These are phyloP conservation scores for Dendroctonus ponderosae DNA, from an alignment of 1,140 invertebrate species.

Conservation along the genomic window DNA sequence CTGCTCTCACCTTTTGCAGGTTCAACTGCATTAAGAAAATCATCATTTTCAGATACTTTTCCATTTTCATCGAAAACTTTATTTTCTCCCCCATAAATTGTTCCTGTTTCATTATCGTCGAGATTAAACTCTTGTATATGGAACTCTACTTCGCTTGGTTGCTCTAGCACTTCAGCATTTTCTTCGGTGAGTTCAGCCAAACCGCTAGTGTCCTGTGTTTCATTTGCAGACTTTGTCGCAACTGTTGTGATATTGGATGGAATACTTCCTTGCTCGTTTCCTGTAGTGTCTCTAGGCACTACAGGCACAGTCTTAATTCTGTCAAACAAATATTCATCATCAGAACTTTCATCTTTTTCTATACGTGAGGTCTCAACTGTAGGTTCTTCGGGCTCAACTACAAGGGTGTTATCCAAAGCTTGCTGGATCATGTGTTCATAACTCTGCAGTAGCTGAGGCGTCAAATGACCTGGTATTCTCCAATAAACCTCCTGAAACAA, in stretches of 20 bases:
- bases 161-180: conserved; percentile 1
- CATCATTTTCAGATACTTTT: background rate
- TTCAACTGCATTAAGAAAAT: conserved; percentile 3
- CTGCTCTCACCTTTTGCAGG: conserved; percentile 10
- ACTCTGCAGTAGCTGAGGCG: conserved; percentile 51
- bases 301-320: conserved; percentile 43
- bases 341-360: conserved; percentile 33
- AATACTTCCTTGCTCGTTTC: too few relatives aligned
- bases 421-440: conserved; percentile 51
- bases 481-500: conserved; percentile 57
- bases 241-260: too few relatives aligned
- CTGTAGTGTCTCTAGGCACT: background rate
- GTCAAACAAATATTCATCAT: conserved; percentile 44
- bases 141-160: background rate
- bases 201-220: too few relatives aligned
- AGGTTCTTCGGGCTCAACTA: conserved; percentile 29
- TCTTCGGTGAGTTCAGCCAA: background rate
- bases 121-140: background rate
- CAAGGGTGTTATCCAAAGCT: conserved; percentile 51
- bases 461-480: conserved; percentile 58
- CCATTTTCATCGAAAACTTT: background rate
- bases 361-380: conserved; percentile 13
- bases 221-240: too few relatives aligned
- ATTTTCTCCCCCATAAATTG: conserved; percentile 13
- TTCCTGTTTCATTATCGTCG: conserved; percentile 31